Percentiles rank a stretch among this genome's conserved stretches.
Conservation (phyloP, 2,797 vertebrate genomes). For the Spinibarbus caldwelli region DNA sequence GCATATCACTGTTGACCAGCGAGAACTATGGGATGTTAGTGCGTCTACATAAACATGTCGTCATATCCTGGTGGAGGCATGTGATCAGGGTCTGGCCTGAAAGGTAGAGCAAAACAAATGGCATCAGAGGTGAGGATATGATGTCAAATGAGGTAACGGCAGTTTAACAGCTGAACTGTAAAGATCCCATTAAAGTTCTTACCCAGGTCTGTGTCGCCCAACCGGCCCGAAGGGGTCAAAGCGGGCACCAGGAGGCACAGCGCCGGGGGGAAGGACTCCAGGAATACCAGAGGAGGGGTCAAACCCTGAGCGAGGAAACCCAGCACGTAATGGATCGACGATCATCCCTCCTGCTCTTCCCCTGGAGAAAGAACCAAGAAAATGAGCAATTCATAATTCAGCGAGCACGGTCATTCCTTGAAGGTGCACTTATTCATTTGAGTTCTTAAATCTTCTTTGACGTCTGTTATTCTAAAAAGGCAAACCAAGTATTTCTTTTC, state of each 20-base stretch:
- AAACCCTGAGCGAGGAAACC: constrained; percentile 82
- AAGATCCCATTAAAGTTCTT: constrained; percentile 53
- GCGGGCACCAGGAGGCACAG: constrained; percentile 92
- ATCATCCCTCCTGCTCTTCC: constrained; percentile 89
- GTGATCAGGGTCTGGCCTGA: constrained; percentile 92
- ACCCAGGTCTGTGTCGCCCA: constrained; percentile 81
- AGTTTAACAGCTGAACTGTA: background rate
- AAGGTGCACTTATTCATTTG: background rate
- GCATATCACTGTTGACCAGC: constrained; percentile 5
- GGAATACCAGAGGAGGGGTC: constrained; percentile 88
- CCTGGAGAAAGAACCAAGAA: constrained; percentile 62
- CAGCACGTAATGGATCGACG: constrained; percentile 87
- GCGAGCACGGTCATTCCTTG: background rate
- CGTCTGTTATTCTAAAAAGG: background rate
- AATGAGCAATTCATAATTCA: constrained; percentile 12
- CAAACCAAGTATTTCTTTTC: background rate
- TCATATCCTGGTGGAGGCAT: constrained; percentile 91
- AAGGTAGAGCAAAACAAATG: constrained; percentile 5
- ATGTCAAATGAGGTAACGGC: background rate
- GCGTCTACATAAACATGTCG: constrained; percentile 94
- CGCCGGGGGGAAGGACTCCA: constrained; percentile 88
- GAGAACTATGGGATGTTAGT: background rate
- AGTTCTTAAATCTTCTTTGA: background rate
- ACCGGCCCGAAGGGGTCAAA: constrained; percentile 92
- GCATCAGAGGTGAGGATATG: background rate